phyloP scores from a whole-genome alignment of 2,113 vertebrate species.

The Otus sunia region DNA sequence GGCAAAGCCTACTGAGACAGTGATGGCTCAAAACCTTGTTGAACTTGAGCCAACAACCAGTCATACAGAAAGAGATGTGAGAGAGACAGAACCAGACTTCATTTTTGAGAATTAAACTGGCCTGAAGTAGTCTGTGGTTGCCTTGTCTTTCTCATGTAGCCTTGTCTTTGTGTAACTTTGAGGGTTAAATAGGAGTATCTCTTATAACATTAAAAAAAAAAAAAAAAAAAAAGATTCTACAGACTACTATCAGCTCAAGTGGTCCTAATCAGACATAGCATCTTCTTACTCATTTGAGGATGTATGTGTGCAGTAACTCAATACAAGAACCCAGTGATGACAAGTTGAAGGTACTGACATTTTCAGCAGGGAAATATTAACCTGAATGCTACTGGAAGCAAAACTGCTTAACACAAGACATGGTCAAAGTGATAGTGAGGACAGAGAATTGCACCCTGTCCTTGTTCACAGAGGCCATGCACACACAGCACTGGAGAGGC shows the following conservation, averaged over 20 bases:
- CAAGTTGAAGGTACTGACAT: neutral
- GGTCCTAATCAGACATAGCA: neutral
- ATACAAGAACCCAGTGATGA: neutral
- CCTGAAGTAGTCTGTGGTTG: neutral
- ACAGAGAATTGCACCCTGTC: neutral
- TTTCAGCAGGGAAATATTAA: neutral
- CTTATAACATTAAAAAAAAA: neutral
- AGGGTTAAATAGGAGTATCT: neutral
- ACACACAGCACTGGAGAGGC: too few species aligned
- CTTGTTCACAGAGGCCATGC: neutral
- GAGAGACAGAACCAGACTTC: neutral
- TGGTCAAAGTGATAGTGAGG: neutral
- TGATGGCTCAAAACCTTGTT: neutral
- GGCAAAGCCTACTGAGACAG: neutral
- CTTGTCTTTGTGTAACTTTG: neutral
- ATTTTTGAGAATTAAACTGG: neutral
- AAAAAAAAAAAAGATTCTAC: too few species aligned
- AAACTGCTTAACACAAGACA: neutral
- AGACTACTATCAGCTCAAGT: neutral
- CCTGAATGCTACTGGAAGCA: neutral
- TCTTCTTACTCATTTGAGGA: neutral
- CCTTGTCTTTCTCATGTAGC: neutral
- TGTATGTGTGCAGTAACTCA: neutral
- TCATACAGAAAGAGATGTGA: neutral
- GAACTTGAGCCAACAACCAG: neutral